A percentile compares a stretch with the other conserved stretches of the same genome.
Conservation (phyloP, 1,140 invertebrate species). For the Penaeus japonicus region DNA sequence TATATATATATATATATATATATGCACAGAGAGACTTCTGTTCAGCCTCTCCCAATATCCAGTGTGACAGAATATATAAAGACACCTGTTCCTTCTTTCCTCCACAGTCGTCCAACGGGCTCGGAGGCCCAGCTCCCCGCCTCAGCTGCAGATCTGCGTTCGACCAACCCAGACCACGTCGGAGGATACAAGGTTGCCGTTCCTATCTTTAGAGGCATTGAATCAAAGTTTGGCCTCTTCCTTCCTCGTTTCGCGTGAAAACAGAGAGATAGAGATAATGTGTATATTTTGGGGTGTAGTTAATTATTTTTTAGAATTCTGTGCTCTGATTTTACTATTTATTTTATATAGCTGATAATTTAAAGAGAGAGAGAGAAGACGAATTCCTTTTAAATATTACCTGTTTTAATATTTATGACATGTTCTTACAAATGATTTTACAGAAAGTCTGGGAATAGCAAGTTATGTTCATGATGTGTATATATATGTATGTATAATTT, state of each 20-base stretch:
- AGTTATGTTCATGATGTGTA: too few relatives aligned
- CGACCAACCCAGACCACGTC: conserved; percentile 88
- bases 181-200: conserved; percentile 94
- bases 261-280: background rate
- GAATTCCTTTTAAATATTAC: too few relatives aligned
- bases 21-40: too few relatives aligned
- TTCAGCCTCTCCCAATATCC: too few relatives aligned
- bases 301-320: background rate
- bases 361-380: too few relatives aligned
- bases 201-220: conserved; percentile 94
- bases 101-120: conserved; percentile 58
- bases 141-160: conserved; percentile 56
- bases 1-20: too few relatives aligned
- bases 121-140: conserved; percentile 57
- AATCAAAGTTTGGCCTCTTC: conserved; percentile 96
- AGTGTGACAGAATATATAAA: too few relatives aligned
- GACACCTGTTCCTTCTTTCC: background rate
- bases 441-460: too few relatives aligned
- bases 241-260: conserved; percentile 70
- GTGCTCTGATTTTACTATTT: background rate
- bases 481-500: too few relatives aligned
- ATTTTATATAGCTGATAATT: background rate
- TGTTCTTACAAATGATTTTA: too few relatives aligned
- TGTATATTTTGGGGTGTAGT: background rate
- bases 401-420: too few relatives aligned